phyloP scores from a whole-genome alignment of 2,113 vertebrate species.

The Heptranchias perlo region DNA sequence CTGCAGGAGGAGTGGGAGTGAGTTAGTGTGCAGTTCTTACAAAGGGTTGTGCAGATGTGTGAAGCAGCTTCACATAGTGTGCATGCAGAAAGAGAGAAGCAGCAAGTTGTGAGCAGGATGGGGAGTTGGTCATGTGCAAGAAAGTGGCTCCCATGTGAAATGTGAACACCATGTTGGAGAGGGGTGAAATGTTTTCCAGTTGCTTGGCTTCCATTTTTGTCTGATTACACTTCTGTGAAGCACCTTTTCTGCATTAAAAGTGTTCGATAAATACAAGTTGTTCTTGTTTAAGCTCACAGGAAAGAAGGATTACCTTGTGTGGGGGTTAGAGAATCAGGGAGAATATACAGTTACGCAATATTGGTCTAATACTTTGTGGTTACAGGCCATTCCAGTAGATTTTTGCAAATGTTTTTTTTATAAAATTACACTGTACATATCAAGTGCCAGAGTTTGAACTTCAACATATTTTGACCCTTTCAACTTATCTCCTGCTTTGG shows the following conservation, averaged over 20 bases:
- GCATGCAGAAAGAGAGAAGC: no score
- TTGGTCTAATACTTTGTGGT: background rate
- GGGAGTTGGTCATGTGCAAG: no score
- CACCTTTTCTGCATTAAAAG: background rate
- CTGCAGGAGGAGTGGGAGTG: no score
- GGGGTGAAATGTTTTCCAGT: no score
- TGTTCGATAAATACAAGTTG: background rate
- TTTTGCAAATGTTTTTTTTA: background rate
- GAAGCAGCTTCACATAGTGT: no score
- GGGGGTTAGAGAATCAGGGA: no score
- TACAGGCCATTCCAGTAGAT: background rate
- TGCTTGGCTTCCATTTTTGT: background rate
- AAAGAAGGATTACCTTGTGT: background rate
- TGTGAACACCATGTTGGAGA: no score
- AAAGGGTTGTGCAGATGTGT: no score
- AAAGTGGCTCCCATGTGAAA: no score
- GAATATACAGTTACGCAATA: background rate
- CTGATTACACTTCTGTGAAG: background rate
- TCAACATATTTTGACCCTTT: background rate
- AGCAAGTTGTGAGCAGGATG: no score
- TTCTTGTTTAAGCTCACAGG: background rate
- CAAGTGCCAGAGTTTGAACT: background rate
- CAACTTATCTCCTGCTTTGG: background rate
- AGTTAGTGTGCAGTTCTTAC: no score
- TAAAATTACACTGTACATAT: background rate